Evolutionary conservation across 2,113 vertebrate genomes (phyloP), one percentile per base, ranked within the genome.

Genomic region (Petrocephalus microphthalmus): DNA sequence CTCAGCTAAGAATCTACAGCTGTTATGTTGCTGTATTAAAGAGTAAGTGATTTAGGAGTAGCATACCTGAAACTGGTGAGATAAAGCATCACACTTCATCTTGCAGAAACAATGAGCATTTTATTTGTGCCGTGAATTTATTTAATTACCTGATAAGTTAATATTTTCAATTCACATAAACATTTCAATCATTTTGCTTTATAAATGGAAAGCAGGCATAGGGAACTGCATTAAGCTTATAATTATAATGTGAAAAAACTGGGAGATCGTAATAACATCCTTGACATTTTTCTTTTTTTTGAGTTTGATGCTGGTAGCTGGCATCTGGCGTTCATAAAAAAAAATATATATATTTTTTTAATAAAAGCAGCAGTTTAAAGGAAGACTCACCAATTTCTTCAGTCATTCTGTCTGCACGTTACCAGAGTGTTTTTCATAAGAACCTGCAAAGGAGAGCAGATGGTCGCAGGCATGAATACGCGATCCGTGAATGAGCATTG

Each of bases 381-480:
- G 57, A 25, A 10, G 45, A 60, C 88, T 89, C 85, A 89, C 88
- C 85, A 8, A 87, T 87, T 60, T 37, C 85, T 60, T 89, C 85
- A 56, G 51, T 87, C 85, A 87, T 89, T 86, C 71, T 71, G 10
- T 29, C 47, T 78, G 51, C 11, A 57, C 60, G 47, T 78, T 19
- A n/a, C 6, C 57, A 78, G 20, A 47, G 54, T 7, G 33, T 60
- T 64, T 64, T 45, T 78, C 52, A 53, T 71, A 29, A 82, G 47
- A 78, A 88, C 78, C 87, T 88, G 20, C 22, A 88, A 60, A 60
- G 47, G 53, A 47, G 47, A 22, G 33, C 42, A 78, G 64, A 74
- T 78, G 25, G n/a, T 22, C 2, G 51, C 25, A 74, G 22, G 33
- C 45, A 45, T 64, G 85, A 42, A 37, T 25, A 60, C 11, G n/a